Conservation (phyloP, 2,888 invertebrate species). For the Drosophila algonquin region DNA sequence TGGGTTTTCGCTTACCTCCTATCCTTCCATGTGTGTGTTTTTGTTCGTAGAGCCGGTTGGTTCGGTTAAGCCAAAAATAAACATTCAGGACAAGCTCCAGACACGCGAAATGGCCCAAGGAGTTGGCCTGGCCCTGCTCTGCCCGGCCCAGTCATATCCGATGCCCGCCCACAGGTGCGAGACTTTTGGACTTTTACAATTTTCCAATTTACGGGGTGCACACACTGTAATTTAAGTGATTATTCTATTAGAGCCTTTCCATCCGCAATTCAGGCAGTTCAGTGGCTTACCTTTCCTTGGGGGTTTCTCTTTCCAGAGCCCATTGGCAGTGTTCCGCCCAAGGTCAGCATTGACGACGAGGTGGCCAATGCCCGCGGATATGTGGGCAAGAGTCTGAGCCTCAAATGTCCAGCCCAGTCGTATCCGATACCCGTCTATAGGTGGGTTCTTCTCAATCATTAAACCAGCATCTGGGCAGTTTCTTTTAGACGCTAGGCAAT, state of each 20-base stretch:
- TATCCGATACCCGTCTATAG: slow-evolving; percentile 90
- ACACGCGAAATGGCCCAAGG: slow-evolving; percentile 85
- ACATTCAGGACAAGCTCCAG: slow-evolving; percentile 88
- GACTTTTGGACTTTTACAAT: slow-evolving; percentile 37
- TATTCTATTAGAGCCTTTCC: slow-evolving; percentile 40
- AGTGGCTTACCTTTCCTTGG: neutral
- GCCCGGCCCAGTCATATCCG: slow-evolving; percentile 91
- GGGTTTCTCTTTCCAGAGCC: slow-evolving; percentile 79
- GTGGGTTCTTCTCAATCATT: slow-evolving; percentile 83
- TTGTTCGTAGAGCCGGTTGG: slow-evolving; percentile 84
- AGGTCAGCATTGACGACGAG: slow-evolving; percentile 85
- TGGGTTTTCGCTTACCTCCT: slow-evolving; percentile 68
- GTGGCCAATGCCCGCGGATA: slow-evolving; percentile 74
- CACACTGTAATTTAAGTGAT: slow-evolving; percentile 44
- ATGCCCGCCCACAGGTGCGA: slow-evolving; percentile 89
- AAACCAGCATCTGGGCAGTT: slow-evolving; percentile 67
- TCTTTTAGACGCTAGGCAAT: no score
- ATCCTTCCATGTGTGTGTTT: neutral
- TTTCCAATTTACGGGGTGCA: slow-evolving; percentile 48
- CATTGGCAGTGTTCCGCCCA: slow-evolving; percentile 85
- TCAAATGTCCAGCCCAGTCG: slow-evolving; percentile 90
- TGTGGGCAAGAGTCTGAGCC: slow-evolving; percentile 85
- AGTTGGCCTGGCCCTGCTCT: slow-evolving; percentile 87
- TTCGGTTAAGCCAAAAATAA: slow-evolving; percentile 87
- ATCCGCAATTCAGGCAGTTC: slow-evolving; percentile 71